A percentile compares a stretch with the other conserved stretches of the same genome.
These are phyloP conservation scores for Trissoscelio sp. DNA, from an alignment of 2,888 invertebrate genomes.

Conservation along the genomic window DNA sequence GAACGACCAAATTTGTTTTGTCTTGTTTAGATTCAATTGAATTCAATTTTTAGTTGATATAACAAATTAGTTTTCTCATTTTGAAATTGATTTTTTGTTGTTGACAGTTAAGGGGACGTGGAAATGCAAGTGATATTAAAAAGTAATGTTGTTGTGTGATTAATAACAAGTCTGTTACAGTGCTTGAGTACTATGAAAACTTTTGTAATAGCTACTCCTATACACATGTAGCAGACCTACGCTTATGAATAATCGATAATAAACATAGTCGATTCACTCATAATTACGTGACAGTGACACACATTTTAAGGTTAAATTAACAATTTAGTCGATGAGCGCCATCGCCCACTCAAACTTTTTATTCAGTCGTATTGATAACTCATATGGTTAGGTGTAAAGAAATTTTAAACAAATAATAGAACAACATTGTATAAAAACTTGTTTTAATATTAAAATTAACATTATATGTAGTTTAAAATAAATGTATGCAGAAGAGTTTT, in stretches of 20 bases:
- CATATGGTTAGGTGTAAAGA: background rate
- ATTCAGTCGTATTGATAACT: background rate
- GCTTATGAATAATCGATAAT: slow-evolving; percentile 37
- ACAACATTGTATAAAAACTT: too few species aligned
- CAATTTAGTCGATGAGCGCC: background rate
- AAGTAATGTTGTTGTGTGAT: background rate
- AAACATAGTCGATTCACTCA: slow-evolving; percentile 18
- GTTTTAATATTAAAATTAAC: too few species aligned
- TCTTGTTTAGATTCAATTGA: too few species aligned
- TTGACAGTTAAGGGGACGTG: too few species aligned
- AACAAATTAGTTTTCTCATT: too few species aligned
- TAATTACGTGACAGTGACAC: slow-evolving; percentile 42
- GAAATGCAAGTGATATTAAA: too few species aligned
- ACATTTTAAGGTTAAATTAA: slow-evolving; percentile 29
- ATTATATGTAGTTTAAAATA: too few species aligned
- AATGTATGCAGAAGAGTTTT: too few species aligned
- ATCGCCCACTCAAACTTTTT: slow-evolving; percentile 9
- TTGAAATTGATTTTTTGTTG: too few species aligned
- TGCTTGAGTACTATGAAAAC: background rate
- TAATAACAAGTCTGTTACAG: background rate
- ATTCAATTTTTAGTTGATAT: too few species aligned
- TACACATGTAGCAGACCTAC: background rate
- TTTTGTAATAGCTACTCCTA: slow-evolving; percentile 8
- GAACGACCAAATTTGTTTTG: background rate
- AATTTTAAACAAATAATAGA: too few species aligned